These are phyloP conservation scores for Drosophila mulleri DNA, from an alignment of 2,888 invertebrate genomes.

Conservation along the genomic window DNA sequence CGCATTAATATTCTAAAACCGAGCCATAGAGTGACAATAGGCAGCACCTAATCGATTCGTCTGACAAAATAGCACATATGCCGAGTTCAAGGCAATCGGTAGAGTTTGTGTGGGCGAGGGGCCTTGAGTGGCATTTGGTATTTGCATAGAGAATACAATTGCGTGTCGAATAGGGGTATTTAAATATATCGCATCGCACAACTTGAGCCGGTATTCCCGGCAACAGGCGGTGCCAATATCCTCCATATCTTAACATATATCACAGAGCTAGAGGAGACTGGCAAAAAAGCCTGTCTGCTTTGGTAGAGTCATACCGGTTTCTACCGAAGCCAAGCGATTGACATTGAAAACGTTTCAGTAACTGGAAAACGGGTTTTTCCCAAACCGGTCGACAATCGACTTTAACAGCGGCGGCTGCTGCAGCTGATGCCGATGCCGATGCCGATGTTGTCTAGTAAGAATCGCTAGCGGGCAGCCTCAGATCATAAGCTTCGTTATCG, in stretches of 20 bases:
- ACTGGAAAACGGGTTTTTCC: conserved; percentile 63
- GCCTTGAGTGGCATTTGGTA: conserved; percentile 40
- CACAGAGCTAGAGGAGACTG: conserved; percentile 29
- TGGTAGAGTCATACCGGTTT: conserved; percentile 34
- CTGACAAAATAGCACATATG: conserved; percentile 1
- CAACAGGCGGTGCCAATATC: conserved; percentile 14
- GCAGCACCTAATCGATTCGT: conserved; percentile 3
- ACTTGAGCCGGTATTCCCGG: background rate
- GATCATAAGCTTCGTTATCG: conserved; percentile 24
- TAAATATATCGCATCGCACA: background rate
- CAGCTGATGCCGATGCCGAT: conserved; percentile 23
- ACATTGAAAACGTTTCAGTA: conserved; percentile 73
- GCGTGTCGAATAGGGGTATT: background rate
- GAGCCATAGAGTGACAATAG: conserved; percentile 3
- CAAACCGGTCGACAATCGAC: conserved; percentile 72
- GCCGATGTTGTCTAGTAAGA: conserved; percentile 48
- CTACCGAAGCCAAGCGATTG: conserved; percentile 53
- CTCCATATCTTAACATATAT: conserved; percentile 22
- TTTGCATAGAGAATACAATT: conserved; percentile 9
- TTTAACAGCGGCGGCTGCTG: conserved; percentile 34
- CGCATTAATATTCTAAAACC: conserved; percentile 65
- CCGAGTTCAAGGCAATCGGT: conserved; percentile 48
- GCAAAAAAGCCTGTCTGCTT: conserved; percentile 44
- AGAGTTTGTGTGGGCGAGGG: conserved; percentile 27
- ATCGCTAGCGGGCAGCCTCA: conserved; percentile 44